phyloP scores from a whole-genome alignment of 1,140 invertebrate genomes.

The Matsumurasca onukii region DNA sequence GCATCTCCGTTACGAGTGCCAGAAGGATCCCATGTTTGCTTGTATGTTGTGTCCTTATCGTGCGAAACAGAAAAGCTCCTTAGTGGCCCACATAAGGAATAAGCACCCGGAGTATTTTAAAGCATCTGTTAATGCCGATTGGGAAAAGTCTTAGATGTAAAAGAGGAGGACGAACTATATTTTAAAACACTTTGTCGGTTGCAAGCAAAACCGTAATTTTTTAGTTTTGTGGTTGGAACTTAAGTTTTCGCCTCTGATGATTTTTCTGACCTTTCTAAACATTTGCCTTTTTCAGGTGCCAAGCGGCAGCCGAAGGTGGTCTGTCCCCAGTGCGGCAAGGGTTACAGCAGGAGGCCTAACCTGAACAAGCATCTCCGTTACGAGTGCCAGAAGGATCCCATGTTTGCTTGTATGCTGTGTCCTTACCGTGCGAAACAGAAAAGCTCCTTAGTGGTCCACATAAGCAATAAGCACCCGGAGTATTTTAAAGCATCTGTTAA shows the following conservation, averaged over 20 bases:
- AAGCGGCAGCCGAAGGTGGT: not conserved
- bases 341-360: slow-evolving; percentile 45
- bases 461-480: slow-evolving; percentile 4
- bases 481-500: too few species aligned
- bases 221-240: too few species aligned
- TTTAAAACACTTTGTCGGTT: too few species aligned
- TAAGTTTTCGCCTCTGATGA: too few species aligned
- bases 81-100: slow-evolving; percentile 14
- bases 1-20: slow-evolving; percentile 25
- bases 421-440: slow-evolving; percentile 28
- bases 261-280: too few species aligned
- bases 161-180: too few species aligned
- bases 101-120: slow-evolving; percentile 9
- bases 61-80: slow-evolving; percentile 16
- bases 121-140: too few species aligned
- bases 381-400: slow-evolving; percentile 29
- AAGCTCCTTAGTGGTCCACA: slow-evolving; percentile 4
- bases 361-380: slow-evolving; percentile 1
- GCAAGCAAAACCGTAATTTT: too few species aligned
- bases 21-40: slow-evolving; percentile 18
- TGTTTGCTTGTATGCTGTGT: slow-evolving; percentile 31
- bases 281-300: not conserved
- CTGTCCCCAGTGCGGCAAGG: slow-evolving; percentile 40
- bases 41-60: slow-evolving; percentile 34
- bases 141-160: too few species aligned